A percentile compares a stretch with the other conserved stretches of the same genome.
These are phyloP conservation scores for Himalopsyche anomala DNA, from an alignment of 2,888 invertebrate genomes.

Conservation along the genomic window DNA sequence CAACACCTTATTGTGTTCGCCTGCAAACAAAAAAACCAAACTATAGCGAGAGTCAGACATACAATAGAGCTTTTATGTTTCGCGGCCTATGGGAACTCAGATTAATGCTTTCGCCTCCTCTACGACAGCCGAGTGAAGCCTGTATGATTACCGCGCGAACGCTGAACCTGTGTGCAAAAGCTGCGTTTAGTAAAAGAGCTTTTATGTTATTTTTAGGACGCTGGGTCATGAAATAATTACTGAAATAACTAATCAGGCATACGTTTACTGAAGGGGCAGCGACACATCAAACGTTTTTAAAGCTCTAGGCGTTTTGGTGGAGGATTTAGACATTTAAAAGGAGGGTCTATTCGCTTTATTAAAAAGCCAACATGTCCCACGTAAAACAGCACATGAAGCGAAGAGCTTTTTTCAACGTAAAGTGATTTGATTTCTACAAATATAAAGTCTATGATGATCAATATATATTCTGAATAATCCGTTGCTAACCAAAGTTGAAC, in stretches of 20 bases:
- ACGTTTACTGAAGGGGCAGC: background rate
- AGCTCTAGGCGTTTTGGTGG: too few species aligned
- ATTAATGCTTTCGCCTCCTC: conserved; percentile 37
- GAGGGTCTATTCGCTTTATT: too few species aligned
- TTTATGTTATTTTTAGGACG: conserved; percentile 31
- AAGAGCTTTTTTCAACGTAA: too few species aligned
- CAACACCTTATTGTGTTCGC: conserved; percentile 45
- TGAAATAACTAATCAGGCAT: conserved; percentile 24
- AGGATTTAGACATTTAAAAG: too few species aligned
- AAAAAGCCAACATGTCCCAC: too few species aligned
- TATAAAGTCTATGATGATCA: too few species aligned
- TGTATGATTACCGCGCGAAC: conserved; percentile 22
- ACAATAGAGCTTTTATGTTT: conserved; percentile 41
- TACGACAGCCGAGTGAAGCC: conserved; percentile 10
- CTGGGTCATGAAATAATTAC: conserved; percentile 2
- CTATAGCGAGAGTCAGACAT: background rate
- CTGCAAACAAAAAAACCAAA: conserved; percentile 48
- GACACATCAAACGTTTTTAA: conserved; percentile 20
- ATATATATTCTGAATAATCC: too few species aligned
- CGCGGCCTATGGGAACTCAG: conserved; percentile 38
- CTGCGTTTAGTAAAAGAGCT: conserved; percentile 3
- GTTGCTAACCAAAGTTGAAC: too few species aligned
- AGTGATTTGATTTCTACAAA: too few species aligned
- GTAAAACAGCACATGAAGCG: too few species aligned
- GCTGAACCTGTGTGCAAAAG: background rate